Percentiles rank a stretch among this genome's conserved stretches.
These are phyloP conservation scores for Stegastes partitus DNA, from an alignment of 2,113 vertebrate genomes.

Conservation along the genomic window DNA sequence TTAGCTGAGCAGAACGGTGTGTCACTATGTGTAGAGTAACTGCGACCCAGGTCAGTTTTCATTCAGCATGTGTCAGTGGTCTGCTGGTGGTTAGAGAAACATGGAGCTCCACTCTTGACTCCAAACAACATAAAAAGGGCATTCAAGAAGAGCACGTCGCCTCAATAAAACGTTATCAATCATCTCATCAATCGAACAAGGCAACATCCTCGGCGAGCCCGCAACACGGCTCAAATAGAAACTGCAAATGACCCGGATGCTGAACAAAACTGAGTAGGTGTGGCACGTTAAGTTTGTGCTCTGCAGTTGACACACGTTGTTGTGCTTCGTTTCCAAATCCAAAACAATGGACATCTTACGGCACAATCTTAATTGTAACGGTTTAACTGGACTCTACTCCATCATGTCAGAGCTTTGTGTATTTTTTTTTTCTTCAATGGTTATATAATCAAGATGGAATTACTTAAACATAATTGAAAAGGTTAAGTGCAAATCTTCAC, in stretches of 20 bases:
- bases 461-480: slow-evolving; percentile 75
- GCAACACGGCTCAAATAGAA: slow-evolving; percentile 44
- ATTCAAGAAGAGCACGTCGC: slow-evolving; percentile 27
- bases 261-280: slow-evolving; percentile 70
- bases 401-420: slow-evolving; percentile 60
- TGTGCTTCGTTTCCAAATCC: slow-evolving; percentile 75
- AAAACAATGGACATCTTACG: slow-evolving; percentile 42
- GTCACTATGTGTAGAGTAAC: slow-evolving; percentile 45
- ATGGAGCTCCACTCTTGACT: slow-evolving; percentile 56
- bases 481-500: slow-evolving; percentile 68
- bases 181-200: slow-evolving; percentile 31
- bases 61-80: slow-evolving; percentile 81
- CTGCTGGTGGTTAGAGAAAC: slow-evolving; percentile 84
- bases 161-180: slow-evolving; percentile 7
- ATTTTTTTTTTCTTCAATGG: slow-evolving; percentile 66
- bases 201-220: slow-evolving; percentile 38
- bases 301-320: slow-evolving; percentile 62
- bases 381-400: slow-evolving; percentile 72
- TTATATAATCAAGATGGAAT: slow-evolving; percentile 79
- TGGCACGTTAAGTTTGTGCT: slow-evolving; percentile 62
- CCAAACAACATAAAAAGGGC: slow-evolving; percentile 50
- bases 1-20: slow-evolving; percentile 50
- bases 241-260: slow-evolving; percentile 70
- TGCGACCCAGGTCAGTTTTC: slow-evolving; percentile 70
- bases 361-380: slow-evolving; percentile 39